Conservation (phyloP, 1,140 invertebrate genomes). For the Diorhabda sublineata region DNA sequence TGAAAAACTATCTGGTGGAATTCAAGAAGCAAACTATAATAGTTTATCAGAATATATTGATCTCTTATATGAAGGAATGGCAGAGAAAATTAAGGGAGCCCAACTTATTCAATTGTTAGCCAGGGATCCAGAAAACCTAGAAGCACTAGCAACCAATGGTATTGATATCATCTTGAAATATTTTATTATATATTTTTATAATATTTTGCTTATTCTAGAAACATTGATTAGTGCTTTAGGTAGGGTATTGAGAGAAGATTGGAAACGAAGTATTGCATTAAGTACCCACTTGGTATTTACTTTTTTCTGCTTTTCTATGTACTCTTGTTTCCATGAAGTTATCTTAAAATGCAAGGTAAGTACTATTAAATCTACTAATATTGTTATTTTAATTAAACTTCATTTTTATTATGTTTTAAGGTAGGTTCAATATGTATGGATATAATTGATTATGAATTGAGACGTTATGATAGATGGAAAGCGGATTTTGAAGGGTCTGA, state of each 20-base stretch:
- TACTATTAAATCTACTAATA: slow-evolving; percentile 8
- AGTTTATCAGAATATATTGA: slow-evolving; percentile 93
- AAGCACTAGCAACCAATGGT: slow-evolving; percentile 90
- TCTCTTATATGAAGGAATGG: slow-evolving; percentile 91
- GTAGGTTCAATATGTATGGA: slow-evolving; percentile 95
- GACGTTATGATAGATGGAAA: slow-evolving; percentile 89
- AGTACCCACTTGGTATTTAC: slow-evolving; percentile 96
- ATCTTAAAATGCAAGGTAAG: slow-evolving; percentile 83
- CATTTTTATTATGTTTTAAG: slow-evolving; percentile 51
- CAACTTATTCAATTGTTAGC: slow-evolving; percentile 85
- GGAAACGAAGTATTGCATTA: slow-evolving; percentile 91
- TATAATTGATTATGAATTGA: slow-evolving; percentile 90
- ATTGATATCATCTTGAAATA: slow-evolving; percentile 20
- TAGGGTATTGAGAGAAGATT: slow-evolving; percentile 93
- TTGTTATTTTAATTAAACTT: too few species aligned
- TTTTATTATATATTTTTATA: not conserved
- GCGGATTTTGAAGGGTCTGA: slow-evolving; percentile 74
- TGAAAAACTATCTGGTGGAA: slow-evolving; percentile 14
- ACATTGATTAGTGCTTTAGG: slow-evolving; percentile 92
- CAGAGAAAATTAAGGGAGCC: slow-evolving; percentile 91
- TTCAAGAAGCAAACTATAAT: slow-evolving; percentile 61
- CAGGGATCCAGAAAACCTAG: slow-evolving; percentile 88
- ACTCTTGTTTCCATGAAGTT: slow-evolving; percentile 89
- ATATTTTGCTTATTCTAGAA: slow-evolving; percentile 59
- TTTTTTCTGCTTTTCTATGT: slow-evolving; percentile 97